Evolutionary conservation across 1,140 invertebrate species (phyloP).

Genomic region (Brachionus koreanus): DNA sequence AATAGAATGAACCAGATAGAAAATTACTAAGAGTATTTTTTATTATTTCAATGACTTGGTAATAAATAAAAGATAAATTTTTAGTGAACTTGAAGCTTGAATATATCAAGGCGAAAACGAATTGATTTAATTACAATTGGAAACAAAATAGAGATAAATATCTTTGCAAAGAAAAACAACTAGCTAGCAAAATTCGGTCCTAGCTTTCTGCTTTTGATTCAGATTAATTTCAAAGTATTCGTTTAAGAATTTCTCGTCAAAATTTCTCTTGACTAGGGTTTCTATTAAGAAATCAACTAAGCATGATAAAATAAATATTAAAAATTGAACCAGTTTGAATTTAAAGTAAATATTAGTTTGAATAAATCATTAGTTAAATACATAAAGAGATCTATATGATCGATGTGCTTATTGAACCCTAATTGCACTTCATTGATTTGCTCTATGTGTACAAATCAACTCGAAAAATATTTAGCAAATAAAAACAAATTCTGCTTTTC

Average conservation of each 20-base stretch:
- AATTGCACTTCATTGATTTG: slow-evolving; percentile 33
- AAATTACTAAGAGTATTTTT: not conserved
- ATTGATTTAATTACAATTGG: slow-evolving; percentile 26
- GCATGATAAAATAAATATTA: slow-evolving; percentile 28
- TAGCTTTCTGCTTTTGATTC: not conserved
- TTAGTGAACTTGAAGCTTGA: not conserved
- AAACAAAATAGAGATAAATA: slow-evolving; percentile 20
- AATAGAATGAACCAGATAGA: not conserved
- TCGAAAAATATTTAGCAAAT: slow-evolving; percentile 21
- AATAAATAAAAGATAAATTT: slow-evolving; percentile 40
- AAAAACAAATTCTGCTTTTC: slow-evolving; percentile 30
- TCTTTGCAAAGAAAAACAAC: not conserved
- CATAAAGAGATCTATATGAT: slow-evolving; percentile 3
- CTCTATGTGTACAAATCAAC: not conserved
- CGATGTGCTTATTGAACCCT: slow-evolving; percentile 29
- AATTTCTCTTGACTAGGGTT: not conserved
- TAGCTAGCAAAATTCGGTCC: not conserved
- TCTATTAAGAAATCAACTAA: slow-evolving; percentile 36
- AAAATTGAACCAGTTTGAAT: slow-evolving; percentile 37
- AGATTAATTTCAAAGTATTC: slow-evolving; percentile 15
- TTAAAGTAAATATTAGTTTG: slow-evolving; percentile 10
- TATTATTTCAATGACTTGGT: slow-evolving; percentile 29
- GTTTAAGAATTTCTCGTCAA: not conserved
- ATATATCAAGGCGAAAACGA: slow-evolving; percentile 22
- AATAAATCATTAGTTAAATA: slow-evolving; percentile 27